Evolutionary conservation across 2,888 invertebrate species (phyloP), one percentile per base, ranked within the genome.

Genomic region (Sabellastarte sp.): DNA sequence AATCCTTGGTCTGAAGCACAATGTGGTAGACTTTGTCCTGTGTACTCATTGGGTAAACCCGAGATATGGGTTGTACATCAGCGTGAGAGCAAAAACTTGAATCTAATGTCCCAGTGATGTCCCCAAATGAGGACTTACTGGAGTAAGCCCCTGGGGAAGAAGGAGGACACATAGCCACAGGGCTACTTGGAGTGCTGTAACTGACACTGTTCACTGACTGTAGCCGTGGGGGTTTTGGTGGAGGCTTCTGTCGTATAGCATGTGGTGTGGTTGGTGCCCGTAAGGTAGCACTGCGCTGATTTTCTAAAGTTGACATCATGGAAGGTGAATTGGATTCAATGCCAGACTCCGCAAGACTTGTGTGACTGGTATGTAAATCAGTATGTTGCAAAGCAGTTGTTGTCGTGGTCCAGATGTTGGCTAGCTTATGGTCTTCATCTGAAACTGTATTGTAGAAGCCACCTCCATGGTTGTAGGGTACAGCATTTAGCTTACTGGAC

Each of bases 11-110:
- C 50, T 65, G 67, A 15, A 51, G 29, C 26, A 71, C 53, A 56
- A 71, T 61, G 29, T 60, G 32, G 50, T 60, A 61, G 24, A 70
- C 61, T 61, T 71, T 71, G n/a, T 60, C 64, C 29, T 63, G 57
- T n/a, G 56, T 41, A 26, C 20, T 26, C 5, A 26, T 26, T 5
- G 53, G 53, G 5, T 10, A 53, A 5, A 53, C 24, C 53, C 53
- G 5, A 5, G 53, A 53, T 24, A 53, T 26, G 5, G 53, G 53
- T 26, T 10, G 53, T 26, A 53, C 4, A 26, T 53, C 53, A 5
- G 5, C 4, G 5, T 10, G 5, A 15, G 10, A n/a, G 24, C 10
- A 5, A 24, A 61, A 33, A n/a, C 50, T 51, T 4, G 32, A 26
- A 31, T 64, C 61, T 2, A 64, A 51, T 5, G 59, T 58, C 28